Evolutionary conservation across 2,888 invertebrate species (phyloP).

Genomic region (Brachyptera risi): DNA sequence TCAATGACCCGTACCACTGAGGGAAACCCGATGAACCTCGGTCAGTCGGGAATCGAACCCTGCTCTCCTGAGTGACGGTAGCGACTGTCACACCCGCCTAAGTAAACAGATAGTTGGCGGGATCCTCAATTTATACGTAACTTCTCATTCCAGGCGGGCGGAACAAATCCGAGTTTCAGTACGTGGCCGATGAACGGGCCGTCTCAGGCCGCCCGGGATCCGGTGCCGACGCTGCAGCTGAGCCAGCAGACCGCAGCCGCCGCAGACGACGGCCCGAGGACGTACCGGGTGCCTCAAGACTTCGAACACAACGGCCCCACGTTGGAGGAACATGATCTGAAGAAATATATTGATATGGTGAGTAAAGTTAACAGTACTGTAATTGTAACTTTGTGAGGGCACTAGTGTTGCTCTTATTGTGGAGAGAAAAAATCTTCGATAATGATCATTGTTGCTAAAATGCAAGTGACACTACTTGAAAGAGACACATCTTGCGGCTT

Average conservation of each 20-base stretch:
- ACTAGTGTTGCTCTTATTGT: no score
- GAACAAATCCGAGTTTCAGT: no score
- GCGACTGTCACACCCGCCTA: neutral
- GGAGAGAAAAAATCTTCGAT: no score
- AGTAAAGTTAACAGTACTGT: slow-evolving; percentile 27
- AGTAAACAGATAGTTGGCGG: neutral
- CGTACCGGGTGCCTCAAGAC: slow-evolving; percentile 21
- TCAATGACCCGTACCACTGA: no score
- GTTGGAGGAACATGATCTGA: slow-evolving; percentile 46
- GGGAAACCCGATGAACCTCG: no score
- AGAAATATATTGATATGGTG: slow-evolving; percentile 51
- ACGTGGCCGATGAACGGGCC: neutral
- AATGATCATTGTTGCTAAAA: no score
- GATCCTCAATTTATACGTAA: neutral
- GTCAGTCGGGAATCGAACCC: no score
- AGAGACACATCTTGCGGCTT: no score
- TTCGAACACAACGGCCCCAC: slow-evolving; percentile 29
- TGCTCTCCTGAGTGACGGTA: neutral
- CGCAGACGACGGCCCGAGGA: slow-evolving; percentile 34
- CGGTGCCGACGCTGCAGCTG: slow-evolving; percentile 32
- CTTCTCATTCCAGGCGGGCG: neutral
- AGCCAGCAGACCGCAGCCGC: no score
- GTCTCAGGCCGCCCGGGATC: slow-evolving; percentile 27
- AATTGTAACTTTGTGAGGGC: no score
- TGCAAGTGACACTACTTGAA: no score